Conservation (phyloP, 2,113 vertebrate genomes). For the Hippoglossus stenolepis region DNA sequence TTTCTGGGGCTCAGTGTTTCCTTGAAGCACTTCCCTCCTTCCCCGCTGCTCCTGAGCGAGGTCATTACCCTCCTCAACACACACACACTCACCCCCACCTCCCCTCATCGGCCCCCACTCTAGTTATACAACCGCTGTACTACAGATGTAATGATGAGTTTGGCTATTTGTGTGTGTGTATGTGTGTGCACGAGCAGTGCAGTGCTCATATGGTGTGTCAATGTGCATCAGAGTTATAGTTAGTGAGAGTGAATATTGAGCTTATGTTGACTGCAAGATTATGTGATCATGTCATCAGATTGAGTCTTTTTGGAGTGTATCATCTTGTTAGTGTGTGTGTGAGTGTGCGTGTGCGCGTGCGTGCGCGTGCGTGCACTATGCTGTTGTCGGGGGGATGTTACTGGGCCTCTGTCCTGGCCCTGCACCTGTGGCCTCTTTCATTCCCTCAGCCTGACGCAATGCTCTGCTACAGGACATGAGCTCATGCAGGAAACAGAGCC, state of each 20-base stretch:
- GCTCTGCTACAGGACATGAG: slow-evolving; percentile 89
- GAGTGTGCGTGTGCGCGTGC: slow-evolving; percentile 14
- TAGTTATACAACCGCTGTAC: slow-evolving; percentile 65
- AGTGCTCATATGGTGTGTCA: background rate
- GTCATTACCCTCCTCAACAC: slow-evolving; percentile 50
- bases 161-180: background rate
- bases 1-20: slow-evolving; percentile 73
- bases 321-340: background rate
- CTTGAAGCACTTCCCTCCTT: slow-evolving; percentile 68
- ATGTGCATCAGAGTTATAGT: slow-evolving; percentile 4
- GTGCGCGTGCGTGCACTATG: slow-evolving; percentile 13
- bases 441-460: slow-evolving; percentile 88
- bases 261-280: slow-evolving; percentile 43
- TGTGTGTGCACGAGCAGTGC: background rate
- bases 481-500: slow-evolving; percentile 86
- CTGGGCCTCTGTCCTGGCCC: slow-evolving; percentile 79
- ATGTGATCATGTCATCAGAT: slow-evolving; percentile 33
- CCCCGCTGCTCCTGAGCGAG: slow-evolving; percentile 45
- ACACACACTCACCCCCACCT: slow-evolving; percentile 27
- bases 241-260: slow-evolving; percentile 44
- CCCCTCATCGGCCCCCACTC: slow-evolving; percentile 39
- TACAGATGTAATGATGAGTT: slow-evolving; percentile 63
- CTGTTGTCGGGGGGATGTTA: slow-evolving; percentile 69
- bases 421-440: slow-evolving; percentile 88
- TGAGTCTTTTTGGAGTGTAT: slow-evolving; percentile 13